Evolutionary conservation across 2,888 invertebrate genomes (phyloP).

Genomic region (Idaea biselata): DNA sequence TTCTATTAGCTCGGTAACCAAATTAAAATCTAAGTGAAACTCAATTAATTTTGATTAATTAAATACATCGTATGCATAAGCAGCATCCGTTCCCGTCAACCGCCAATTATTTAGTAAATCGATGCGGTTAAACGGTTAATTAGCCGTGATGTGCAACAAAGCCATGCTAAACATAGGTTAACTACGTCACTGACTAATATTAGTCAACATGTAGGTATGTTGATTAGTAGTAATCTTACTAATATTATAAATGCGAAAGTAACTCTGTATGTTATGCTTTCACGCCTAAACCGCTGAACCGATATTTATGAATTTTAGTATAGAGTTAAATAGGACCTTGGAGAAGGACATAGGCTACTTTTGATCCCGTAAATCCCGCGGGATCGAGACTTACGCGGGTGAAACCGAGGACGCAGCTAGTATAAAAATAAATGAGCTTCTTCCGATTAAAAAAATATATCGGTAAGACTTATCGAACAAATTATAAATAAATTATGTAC

Average conservation of each 20-base stretch:
- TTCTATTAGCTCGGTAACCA: not conserved
- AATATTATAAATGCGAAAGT: too few relatives aligned
- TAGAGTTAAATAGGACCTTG: too few relatives aligned
- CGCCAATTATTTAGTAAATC: not conserved
- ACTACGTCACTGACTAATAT: not conserved
- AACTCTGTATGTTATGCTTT: too few relatives aligned
- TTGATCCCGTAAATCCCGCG: too few relatives aligned
- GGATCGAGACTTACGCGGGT: too few relatives aligned
- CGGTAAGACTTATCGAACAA: not conserved
- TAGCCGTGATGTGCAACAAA: not conserved
- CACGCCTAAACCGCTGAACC: too few relatives aligned
- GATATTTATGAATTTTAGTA: too few relatives aligned
- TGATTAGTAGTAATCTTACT: not conserved
- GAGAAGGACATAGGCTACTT: too few relatives aligned
- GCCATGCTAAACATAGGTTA: not conserved
- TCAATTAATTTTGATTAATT: not conserved
- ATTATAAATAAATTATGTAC: not conserved
- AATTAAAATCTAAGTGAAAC: not conserved
- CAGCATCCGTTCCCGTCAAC: not conserved
- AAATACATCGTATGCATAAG: not conserved
- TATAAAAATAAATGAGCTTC: not conserved
- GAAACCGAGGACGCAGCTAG: too few relatives aligned
- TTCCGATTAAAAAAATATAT: not conserved
- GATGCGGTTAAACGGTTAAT: not conserved
- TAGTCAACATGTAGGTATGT: not conserved